Evolutionary conservation across 2,888 invertebrate genomes (phyloP), one percentile per base, ranked within the genome.

Genomic region (Phortica magna): DNA sequence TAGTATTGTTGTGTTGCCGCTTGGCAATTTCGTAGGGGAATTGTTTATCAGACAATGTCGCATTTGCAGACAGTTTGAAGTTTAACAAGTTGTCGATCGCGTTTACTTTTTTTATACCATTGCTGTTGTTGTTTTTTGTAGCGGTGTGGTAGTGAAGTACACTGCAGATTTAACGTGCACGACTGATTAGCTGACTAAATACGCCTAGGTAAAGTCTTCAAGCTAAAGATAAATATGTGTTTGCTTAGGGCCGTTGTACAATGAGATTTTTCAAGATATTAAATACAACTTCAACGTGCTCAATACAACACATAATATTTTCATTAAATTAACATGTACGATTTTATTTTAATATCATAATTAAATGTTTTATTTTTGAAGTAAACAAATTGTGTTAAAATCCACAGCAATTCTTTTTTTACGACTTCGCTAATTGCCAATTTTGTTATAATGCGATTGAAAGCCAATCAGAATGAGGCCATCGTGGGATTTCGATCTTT

Each of bases 31-130:
- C 39, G n/a, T n/a, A 55, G 55, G 31, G 67, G 78, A 80, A 79
- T 85, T 83, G 84, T 88, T 88, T 89, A 88, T 89, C 88, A 85
- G 84, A 84, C 84, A 82, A 81, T 89, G 89, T 89, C 87, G 83
- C 86, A 82, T 87, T 83, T 82, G 82, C 82, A 85, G 87, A 89
- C 89, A 88, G 84, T 87, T 89, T 85, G 85, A 88, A 88, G 86
- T 87, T 89, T 88, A 88, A 88, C 89, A 89, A 85, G 88, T 88
- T 88, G 87, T 84, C 84, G 84, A 83, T 82, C 80, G 83, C 81
- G 80, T 77, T 78, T 75, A n/a, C 31, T 55, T 31, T 73, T 43
- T 64, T 42, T 48, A 72, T 80, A 73, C 59, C 76, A 82, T 75
- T 78, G 75, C 74, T 22, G 43, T 17, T 64, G 14, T 10, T 41